phyloP scores from a whole-genome alignment of 1,140 invertebrate genomes.

The Caenorhabditis latens region DNA sequence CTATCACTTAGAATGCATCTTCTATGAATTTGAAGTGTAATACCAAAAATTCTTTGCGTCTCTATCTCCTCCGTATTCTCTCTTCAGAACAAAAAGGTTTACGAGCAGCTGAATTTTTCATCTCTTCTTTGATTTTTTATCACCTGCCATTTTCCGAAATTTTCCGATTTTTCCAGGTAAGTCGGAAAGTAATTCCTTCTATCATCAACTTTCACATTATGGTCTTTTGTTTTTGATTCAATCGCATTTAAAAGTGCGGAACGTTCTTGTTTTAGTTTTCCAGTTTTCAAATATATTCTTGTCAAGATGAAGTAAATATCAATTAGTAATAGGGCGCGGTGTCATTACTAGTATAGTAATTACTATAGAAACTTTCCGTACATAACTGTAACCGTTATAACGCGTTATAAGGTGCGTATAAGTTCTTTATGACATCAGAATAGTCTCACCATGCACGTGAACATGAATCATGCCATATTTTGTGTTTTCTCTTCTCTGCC shows the following conservation, averaged over 20 bases:
- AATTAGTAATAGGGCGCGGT: not conserved
- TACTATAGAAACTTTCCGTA: not conserved
- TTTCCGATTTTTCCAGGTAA: not conserved
- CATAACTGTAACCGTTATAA: not conserved
- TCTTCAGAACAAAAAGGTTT: not conserved
- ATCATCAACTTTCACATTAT: no score
- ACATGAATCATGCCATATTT: constrained; percentile 55
- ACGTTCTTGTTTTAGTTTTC: not conserved
- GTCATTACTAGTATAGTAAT: no score
- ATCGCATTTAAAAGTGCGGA: not conserved
- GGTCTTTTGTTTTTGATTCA: not conserved
- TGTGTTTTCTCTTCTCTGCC: constrained; percentile 31
- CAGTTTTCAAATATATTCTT: not conserved
- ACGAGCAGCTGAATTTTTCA: not conserved
- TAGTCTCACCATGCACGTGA: constrained; percentile 23
- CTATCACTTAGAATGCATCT: no score
- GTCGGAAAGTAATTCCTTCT: not conserved
- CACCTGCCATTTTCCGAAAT: no score
- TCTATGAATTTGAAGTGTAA: no score
- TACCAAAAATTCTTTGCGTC: not conserved
- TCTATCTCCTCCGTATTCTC: not conserved
- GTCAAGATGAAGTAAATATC: not conserved
- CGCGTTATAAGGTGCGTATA: no score
- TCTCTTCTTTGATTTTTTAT: not conserved
- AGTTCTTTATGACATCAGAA: constrained; percentile 46